Base-by-base conservation (phyloP, 2,888 invertebrate genomes). In the Ligdia adustata region DNA sequence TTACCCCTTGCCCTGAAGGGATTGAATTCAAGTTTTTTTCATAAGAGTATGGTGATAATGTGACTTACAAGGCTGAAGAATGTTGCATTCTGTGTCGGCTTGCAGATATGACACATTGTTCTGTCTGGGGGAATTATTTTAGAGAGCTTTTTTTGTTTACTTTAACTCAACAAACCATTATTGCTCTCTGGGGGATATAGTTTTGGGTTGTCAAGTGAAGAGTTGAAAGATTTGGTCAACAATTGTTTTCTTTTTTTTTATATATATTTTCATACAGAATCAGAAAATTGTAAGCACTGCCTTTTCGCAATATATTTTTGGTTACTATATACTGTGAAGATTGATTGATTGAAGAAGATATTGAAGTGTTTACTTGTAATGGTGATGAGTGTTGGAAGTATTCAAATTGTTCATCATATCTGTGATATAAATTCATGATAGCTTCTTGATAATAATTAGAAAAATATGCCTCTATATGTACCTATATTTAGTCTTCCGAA, bases 181-280 rank as follows among this genome's bases (percentile, higher is more conserved):
- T 59, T 69, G 79, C 83, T 85, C 87, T 85, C 78, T 64, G 79
- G 88, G 84, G 75, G 64, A 62, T 62, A 20, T 60, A 70, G 27
- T 35, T 62, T 72, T 62, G 79, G 88, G 88, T 86, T 81, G 62
- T 90, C 86, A 84, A 75, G 90, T 90, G 90, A 90, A 90, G 90
- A 89, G 90, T 85, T 67, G 48, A 57, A 33, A 42, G 62, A 66
- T 69, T 75, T 82, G 79, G 82, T 77, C 76, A 65, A 57, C 6
- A 20, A 50, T 24, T 20, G 37, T 33, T 28, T 37, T 42, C 40
- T 28, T 4, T 41, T 40, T 9, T 12, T 45, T 13, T n/a, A n/a
- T n/a, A n/a, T 4, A 33, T 33, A 48, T 32, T 33, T 42, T 42
- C 31, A 41, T 53, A 52, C 13, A 13, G 28, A 48, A 15, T 22